Conservation (phyloP, 2,888 invertebrate species). For the Orthonevra nobilis region DNA sequence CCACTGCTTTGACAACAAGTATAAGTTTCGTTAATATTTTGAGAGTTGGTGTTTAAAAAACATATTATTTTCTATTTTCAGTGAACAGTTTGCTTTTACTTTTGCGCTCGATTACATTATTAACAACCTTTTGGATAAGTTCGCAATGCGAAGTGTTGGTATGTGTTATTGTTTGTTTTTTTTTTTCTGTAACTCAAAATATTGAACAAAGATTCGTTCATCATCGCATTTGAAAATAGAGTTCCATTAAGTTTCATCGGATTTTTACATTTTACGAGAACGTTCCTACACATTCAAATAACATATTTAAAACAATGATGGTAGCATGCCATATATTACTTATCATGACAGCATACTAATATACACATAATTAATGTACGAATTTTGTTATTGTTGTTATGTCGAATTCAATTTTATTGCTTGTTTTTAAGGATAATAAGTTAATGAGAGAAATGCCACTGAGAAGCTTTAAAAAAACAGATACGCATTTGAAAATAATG, state of each 20-base stretch:
- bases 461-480: neutral
- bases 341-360: too few relatives aligned
- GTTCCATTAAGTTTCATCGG: too few relatives aligned
- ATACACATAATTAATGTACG: neutral
- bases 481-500: slow-evolving; percentile 1
- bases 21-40: too few relatives aligned
- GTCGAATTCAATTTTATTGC: neutral
- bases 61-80: neutral
- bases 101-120: neutral
- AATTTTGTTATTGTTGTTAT: neutral
- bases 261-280: too few relatives aligned
- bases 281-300: too few relatives aligned
- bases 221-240: too few relatives aligned
- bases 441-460: slow-evolving; percentile 10
- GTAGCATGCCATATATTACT: too few relatives aligned
- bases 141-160: slow-evolving; percentile 20
- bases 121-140: slow-evolving; percentile 14
- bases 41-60: neutral
- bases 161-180: too few relatives aligned
- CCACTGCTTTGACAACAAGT: too few relatives aligned
- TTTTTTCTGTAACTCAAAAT: too few relatives aligned
- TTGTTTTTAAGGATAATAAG: slow-evolving; percentile 6
- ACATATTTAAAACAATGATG: too few relatives aligned
- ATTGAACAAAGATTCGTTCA: too few relatives aligned
- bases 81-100: slow-evolving; percentile 2